Base-by-base conservation (phyloP, 2,113 vertebrate genomes). In the Brienomyrus longianalis region DNA sequence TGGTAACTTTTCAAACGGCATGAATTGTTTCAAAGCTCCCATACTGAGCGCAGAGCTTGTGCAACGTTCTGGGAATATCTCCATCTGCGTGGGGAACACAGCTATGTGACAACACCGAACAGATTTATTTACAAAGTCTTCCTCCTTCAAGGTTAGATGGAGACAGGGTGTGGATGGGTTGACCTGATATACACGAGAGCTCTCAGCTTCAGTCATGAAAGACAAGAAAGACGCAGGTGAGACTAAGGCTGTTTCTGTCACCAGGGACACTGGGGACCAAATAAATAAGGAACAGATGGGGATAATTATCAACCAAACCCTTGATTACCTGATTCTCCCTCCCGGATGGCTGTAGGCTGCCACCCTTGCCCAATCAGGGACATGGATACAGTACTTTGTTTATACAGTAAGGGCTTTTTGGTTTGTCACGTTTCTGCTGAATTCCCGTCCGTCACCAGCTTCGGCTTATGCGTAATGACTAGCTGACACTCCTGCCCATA, bases 81-180 rank as follows among this genome's bases (percentile, higher is more conserved):
- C 74, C 35, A 43, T 80, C 74, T 80, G 74, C 35, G 35, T 8
- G 31, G 74, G 31, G 74, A 80, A 13, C 35, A 3, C 31, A 77
- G 35, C 31, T 6, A 80, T 39, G 35, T 80, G 74, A 80, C 74
- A 35, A 80, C 74, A 17, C 27, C 2, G 74, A 80, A 43, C 74
- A 80, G 15, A 80, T 80, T 80, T 80, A 80, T 80, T 80, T 80
- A 80, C 74, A 80, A 80, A 80, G 74, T 80, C 74, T 39, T 15
- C 74, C 15, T 35, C 43, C 62, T 43, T 35, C 74, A 80, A 43
- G 74, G 74, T 80, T 39, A 80, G 74, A 80, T 19, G 74, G 74
- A 80, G 74, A 39, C 35, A 3, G 74, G 74, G 74, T 43, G 17
- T 19, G 15, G 35, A 39, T 43, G 74, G 17, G 2, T 19, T 43